phyloP scores from a whole-genome alignment of 2,113 vertebrate species.

The Sus scrofa region T2T-Sscrofa CM000815.6:118427001-118427500 shows the following conservation, averaged over 20 bases:
- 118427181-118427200: not conserved
- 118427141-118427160: not conserved
- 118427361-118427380: not conserved
- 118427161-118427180: not conserved
- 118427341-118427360: not conserved
- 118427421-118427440: not conserved
- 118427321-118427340: not conserved
- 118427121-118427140: not conserved
- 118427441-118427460: not conserved
- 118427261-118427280: not conserved
- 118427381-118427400: not conserved
- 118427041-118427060: not conserved
- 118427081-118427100: conserved; percentile 34
- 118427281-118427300: not conserved
- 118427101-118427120: conserved; percentile 33
- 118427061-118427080: conserved; percentile 21
- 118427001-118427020: not conserved
- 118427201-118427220: not conserved
- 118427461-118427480: not conserved
- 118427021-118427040: conserved; percentile 62
- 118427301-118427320: not conserved
- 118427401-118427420: not conserved
- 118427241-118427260: not conserved
- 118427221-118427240: not conserved
- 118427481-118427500: not conserved